Base-by-base conservation (phyloP, 2,113 vertebrate genomes). In the Cyanocitta stelleri region DNA sequence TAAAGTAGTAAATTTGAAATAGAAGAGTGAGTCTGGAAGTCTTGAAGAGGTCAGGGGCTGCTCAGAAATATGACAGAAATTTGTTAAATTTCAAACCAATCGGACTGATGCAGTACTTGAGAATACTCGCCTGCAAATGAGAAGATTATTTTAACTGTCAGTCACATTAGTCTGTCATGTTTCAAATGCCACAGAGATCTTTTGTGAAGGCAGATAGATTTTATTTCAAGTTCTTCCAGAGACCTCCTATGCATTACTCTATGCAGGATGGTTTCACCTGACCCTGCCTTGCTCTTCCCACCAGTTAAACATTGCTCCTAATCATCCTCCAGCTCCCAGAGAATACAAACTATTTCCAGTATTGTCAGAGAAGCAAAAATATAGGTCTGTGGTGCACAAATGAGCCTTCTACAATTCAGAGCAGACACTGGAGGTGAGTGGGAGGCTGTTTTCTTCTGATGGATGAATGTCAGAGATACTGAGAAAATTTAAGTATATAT, bases 1-100 rank as follows among this genome's bases (percentile, higher is more conserved):
- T 46, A 24, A 85, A 78, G n/a, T 48, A 71, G 48, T 79, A 90
- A 78, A 62, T 37, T 88, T 54, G 66, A 85, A 94, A 79, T 54
- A 71, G 62, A 61, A 82, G n/a, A 67, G 26, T 9, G 35, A 56
- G 10, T 26, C 37, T 54, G 11, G 62, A 59, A 90, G 56, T 69
- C 64, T 61, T 48, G 27, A 64, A 52, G 54, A 33, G 16, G 30
- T 30, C 0, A 49, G 1, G 22, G 6, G 46, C 33, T 69, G 46
- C n/a, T 68, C 33, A 35, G 66, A 49, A 68, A 69, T 37, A 51
- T 1, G 13, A 69, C 3, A 51, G 17, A 68, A 86, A 54, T 48
- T 18, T 41, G 58, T 59, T 76, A 66, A 63, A 76, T 84, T 89
- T 68, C 72, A 79, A 68, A 52, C 18, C 66, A 62, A 56, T 79